phyloP scores from a whole-genome alignment of 2,888 invertebrate species.

The Drosophila vallismaia region DNA sequence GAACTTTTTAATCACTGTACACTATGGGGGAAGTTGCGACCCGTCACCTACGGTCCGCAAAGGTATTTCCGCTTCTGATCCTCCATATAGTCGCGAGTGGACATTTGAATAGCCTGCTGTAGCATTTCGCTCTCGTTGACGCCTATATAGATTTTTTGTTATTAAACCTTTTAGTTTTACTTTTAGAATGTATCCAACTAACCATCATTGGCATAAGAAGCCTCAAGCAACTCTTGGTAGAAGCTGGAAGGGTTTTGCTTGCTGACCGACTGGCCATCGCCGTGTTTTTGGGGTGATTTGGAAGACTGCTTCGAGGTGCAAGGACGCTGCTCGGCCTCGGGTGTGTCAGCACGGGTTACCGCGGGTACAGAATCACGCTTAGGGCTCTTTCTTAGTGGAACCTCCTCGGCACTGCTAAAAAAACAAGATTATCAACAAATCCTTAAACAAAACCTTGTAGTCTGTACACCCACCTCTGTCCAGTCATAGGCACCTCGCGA shows the following conservation, averaged over 20 bases:
- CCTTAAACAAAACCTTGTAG: not conserved
- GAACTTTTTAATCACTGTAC: conserved; percentile 68
- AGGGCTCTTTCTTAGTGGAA: conserved; percentile 73
- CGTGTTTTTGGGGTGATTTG: conserved; percentile 70
- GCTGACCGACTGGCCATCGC: conserved; percentile 43
- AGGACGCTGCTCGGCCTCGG: conserved; percentile 78
- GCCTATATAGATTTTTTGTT: conserved; percentile 32
- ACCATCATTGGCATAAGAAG: conserved; percentile 83
- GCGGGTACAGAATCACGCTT: conserved; percentile 62
- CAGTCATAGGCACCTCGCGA: conserved; percentile 44
- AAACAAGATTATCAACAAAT: too few species aligned
- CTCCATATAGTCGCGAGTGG: conserved; percentile 83
- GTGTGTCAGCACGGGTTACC: conserved; percentile 62
- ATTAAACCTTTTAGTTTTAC: not conserved
- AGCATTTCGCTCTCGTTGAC: conserved; percentile 83
- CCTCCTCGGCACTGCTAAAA: conserved; percentile 56
- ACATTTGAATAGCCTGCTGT: conserved; percentile 83
- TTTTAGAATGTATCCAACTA: conserved; percentile 11
- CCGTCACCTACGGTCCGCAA: conserved; percentile 70
- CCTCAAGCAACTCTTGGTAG: conserved; percentile 83
- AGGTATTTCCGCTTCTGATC: conserved; percentile 82
- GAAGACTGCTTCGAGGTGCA: conserved; percentile 82
- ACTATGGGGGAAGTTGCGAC: conserved; percentile 17
- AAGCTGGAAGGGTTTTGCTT: conserved; percentile 78
- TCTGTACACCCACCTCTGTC: conserved; percentile 58